phyloP scores from a whole-genome alignment of 2,888 invertebrate genomes.

The Punctoribates punctum region DNA sequence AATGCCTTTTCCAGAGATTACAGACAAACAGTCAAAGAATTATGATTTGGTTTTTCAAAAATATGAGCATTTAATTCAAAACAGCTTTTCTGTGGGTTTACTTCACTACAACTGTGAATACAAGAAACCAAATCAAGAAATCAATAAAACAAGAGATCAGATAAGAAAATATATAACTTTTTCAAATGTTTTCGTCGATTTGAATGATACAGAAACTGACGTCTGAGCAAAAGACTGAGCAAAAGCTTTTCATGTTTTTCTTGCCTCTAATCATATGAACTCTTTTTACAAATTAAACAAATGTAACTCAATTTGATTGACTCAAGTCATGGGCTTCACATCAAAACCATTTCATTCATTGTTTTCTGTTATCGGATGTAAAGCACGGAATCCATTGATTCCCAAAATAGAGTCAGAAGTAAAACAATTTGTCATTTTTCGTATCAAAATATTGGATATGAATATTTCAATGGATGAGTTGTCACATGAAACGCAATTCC shows the following conservation, averaged over 20 bases:
- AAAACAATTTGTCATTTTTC: slow-evolving; percentile 6
- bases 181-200: not conserved
- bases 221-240: not conserved
- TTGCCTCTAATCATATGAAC: not conserved
- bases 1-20: too few species aligned
- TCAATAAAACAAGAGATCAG: slow-evolving; percentile 5
- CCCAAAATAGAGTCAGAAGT: not conserved
- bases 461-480: not conserved
- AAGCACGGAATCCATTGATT: not conserved
- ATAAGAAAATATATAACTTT: not conserved
- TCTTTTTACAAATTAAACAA: slow-evolving; percentile 2
- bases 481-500: not conserved
- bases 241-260: not conserved
- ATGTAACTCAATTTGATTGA: slow-evolving; percentile 13
- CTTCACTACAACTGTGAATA: not conserved
- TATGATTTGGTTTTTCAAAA: too few species aligned
- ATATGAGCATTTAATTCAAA: too few species aligned
- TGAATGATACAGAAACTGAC: not conserved
- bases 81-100: too few species aligned
- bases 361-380: not conserved
- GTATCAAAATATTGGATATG: not conserved
- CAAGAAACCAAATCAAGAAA: not conserved
- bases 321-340: not conserved
- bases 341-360: not conserved
- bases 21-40: too few species aligned